These are phyloP conservation scores for Tenthredo distinguenda DNA, from an alignment of 2,888 invertebrate species.

Conservation along the genomic window DNA sequence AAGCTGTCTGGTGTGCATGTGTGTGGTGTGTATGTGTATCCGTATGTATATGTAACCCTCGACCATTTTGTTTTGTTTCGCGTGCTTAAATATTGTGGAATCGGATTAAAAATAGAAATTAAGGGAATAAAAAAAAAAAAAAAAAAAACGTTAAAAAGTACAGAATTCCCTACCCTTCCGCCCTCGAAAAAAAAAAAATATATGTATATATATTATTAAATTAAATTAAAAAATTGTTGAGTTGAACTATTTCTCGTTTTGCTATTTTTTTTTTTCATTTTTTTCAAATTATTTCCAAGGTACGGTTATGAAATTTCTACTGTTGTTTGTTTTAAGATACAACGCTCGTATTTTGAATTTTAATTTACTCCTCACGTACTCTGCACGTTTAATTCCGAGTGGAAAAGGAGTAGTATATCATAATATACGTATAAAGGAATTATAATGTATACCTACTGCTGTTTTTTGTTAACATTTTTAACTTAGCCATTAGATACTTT, in stretches of 20 bases:
- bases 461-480: conserved; percentile 54
- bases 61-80: conserved; percentile 59
- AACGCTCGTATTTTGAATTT: conserved; percentile 15
- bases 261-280: background rate
- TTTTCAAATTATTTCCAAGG: conserved; percentile 8
- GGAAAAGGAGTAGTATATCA: background rate
- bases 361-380: background rate
- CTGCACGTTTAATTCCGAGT: background rate
- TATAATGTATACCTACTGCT: conserved; percentile 5
- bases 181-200: background rate
- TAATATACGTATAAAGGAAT: background rate
- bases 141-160: background rate
- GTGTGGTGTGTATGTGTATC: conserved; percentile 41
- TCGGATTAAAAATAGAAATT: conserved; percentile 62
- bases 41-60: conserved; percentile 62
- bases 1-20: background rate
- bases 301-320: conserved; percentile 41
- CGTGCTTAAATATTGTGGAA: conserved; percentile 65
- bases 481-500: conserved; percentile 74
- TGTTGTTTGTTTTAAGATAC: background rate
- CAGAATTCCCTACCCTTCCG: background rate
- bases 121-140: conserved; percentile 24
- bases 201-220: background rate
- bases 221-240: background rate
- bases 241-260: background rate